These are phyloP conservation scores for Hyperoodon ampullatus DNA, from an alignment of 2,113 vertebrate species.

Conservation along the genomic window DNA sequence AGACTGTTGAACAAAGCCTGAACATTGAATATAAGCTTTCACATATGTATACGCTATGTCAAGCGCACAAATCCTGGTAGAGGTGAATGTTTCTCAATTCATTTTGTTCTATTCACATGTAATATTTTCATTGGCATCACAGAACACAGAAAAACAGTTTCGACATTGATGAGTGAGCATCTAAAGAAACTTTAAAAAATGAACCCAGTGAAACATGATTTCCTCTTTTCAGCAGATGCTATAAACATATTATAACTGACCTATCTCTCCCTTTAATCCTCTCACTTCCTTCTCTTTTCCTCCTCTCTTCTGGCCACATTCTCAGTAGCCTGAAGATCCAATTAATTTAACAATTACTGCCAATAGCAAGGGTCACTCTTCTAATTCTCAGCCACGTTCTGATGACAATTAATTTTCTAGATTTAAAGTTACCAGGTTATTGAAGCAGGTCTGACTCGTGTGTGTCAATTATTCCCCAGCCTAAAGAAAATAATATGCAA, in stretches of 20 bases:
- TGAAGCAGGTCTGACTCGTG: constrained; percentile 14
- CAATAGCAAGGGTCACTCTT: constrained; percentile 34
- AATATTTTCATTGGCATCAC: not conserved
- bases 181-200: not conserved
- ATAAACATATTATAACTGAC: not conserved
- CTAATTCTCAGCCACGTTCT: constrained; percentile 36
- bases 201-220: not conserved
- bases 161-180: not conserved
- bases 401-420: constrained; percentile 65
- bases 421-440: constrained; percentile 60
- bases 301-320: constrained; percentile 2
- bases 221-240: not conserved
- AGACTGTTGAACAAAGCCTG: not conserved
- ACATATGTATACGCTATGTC: no score
- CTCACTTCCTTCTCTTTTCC: not conserved
- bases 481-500: constrained; percentile 39
- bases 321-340: not conserved
- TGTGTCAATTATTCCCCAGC: not conserved
- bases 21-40: not conserved
- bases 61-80: not conserved
- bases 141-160: constrained; percentile 24
- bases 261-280: not conserved
- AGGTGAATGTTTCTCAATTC: not conserved
- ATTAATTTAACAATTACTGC: constrained; percentile 52
- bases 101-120: not conserved